A percentile compares a stretch with the other conserved stretches of the same genome.
Evolutionary conservation across 2,888 invertebrate genomes (phyloP).

Genomic region (Caenorhabditis drosophilae): DNA sequence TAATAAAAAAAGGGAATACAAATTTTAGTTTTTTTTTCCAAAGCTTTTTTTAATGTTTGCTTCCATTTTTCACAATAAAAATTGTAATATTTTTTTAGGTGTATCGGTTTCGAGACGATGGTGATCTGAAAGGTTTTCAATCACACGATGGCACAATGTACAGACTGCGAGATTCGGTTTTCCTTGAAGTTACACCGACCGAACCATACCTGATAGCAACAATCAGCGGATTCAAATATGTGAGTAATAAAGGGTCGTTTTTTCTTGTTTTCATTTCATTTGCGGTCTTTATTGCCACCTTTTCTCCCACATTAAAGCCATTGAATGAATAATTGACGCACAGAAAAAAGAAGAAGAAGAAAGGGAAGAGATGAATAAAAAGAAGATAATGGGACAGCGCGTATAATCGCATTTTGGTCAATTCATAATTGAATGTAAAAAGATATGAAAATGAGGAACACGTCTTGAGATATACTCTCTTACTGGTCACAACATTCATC

Average conservation of each 20-base stretch:
- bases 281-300: background rate
- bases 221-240: conserved; percentile 58
- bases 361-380: no score
- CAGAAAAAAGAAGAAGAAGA: no score
- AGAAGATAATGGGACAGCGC: no score
- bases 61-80: no score
- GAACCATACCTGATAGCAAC: conserved; percentile 59
- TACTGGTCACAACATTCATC: no score
- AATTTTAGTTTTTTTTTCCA: background rate
- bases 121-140: conserved; percentile 60
- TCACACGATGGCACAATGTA: conserved; percentile 57
- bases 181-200: conserved; percentile 46
- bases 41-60: background rate
- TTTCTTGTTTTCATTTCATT: conserved; percentile 7
- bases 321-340: no score
- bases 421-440: no score
- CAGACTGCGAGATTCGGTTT: conserved; percentile 56
- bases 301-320: background rate
- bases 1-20: no score
- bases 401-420: no score
- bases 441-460: no score
- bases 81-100: conserved; percentile 48
- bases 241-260: conserved; percentile 45
- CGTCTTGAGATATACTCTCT: no score
- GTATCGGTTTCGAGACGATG: conserved; percentile 51